Conservation (phyloP, 1,140 invertebrate species). For the Solenopsis fugax region DNA sequence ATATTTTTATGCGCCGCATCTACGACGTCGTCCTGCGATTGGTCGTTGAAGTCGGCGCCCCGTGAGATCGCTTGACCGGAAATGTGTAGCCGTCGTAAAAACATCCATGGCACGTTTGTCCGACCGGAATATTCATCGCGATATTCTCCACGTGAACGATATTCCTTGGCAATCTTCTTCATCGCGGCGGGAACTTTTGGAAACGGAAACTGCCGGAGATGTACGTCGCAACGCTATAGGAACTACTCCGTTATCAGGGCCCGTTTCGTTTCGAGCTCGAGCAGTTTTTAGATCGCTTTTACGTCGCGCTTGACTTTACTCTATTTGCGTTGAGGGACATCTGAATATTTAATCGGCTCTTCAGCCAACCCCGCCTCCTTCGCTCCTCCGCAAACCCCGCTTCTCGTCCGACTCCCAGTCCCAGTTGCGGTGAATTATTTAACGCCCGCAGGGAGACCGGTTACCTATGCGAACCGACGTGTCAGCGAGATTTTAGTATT, state of each 20-base stretch:
- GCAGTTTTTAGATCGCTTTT: slow-evolving; percentile 49
- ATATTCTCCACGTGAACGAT: slow-evolving; percentile 17
- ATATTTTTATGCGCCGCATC: slow-evolving; percentile 82
- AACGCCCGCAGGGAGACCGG: slow-evolving; percentile 82
- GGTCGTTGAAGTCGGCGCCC: slow-evolving; percentile 76
- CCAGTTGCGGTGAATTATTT: slow-evolving; percentile 86
- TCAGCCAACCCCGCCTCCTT: slow-evolving; percentile 80
- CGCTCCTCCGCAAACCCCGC: slow-evolving; percentile 74
- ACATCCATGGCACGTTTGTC: slow-evolving; percentile 45
- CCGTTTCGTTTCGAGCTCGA: neutral
- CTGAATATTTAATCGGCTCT: slow-evolving; percentile 86
- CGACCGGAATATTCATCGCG: slow-evolving; percentile 53
- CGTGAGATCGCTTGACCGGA: slow-evolving; percentile 82
- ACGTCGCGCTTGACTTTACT: slow-evolving; percentile 77
- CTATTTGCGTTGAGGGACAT: slow-evolving; percentile 83
- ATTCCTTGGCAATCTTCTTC: neutral
- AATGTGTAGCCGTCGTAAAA: slow-evolving; percentile 81
- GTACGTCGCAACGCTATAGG: neutral
- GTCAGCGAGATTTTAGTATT: slow-evolving; percentile 76
- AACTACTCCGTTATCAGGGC: neutral
- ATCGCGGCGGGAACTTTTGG: slow-evolving; percentile 1
- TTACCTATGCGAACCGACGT: slow-evolving; percentile 79
- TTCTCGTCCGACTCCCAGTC: slow-evolving; percentile 81
- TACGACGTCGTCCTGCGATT: slow-evolving; percentile 76
- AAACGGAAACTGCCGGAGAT: neutral